A percentile compares a stretch with the other conserved stretches of the same genome.
phyloP scores from a whole-genome alignment of 1,140 invertebrate species.

The Drosophila melanica region DNA sequence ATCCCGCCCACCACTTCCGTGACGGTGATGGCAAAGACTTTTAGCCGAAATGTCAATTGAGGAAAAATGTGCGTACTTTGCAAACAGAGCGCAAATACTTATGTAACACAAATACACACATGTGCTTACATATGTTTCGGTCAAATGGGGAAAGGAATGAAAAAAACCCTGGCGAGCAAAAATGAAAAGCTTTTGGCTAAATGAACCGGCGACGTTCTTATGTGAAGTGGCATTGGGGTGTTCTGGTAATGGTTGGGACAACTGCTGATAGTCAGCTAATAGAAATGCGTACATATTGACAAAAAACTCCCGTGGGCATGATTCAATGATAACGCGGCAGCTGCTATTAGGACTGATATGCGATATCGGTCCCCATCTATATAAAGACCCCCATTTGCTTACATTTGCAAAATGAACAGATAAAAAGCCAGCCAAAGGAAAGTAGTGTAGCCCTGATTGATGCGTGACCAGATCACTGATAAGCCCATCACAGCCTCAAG shows the following conservation, averaged over 20 bases:
- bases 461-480: background rate
- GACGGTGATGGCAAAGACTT: constrained; percentile 39
- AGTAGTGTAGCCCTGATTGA: background rate
- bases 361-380: constrained; percentile 16
- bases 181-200: constrained; percentile 49
- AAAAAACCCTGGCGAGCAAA: constrained; percentile 3
- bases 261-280: constrained; percentile 42
- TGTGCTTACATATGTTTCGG: constrained; percentile 13
- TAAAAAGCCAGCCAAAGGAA: background rate
- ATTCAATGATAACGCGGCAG: constrained; percentile 39
- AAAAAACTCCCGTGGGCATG: constrained; percentile 43
- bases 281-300: constrained; percentile 44
- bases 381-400: constrained; percentile 9
- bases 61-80: constrained; percentile 59
- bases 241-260: constrained; percentile 23
- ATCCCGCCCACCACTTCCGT: constrained; percentile 40
- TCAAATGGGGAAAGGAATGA: constrained; percentile 10
- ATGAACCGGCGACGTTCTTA: constrained; percentile 19
- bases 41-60: constrained; percentile 58
- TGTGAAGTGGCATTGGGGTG: background rate
- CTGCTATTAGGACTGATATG: constrained; percentile 35
- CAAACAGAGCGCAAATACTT: constrained; percentile 50
- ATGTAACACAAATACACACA: constrained; percentile 17
- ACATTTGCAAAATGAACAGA: background rate
- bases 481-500: background rate